A percentile compares a stretch with the other conserved stretches of the same genome.
These are phyloP conservation scores for Anableps anableps DNA, from an alignment of 2,797 vertebrate species.

Conservation along the genomic window DNA sequence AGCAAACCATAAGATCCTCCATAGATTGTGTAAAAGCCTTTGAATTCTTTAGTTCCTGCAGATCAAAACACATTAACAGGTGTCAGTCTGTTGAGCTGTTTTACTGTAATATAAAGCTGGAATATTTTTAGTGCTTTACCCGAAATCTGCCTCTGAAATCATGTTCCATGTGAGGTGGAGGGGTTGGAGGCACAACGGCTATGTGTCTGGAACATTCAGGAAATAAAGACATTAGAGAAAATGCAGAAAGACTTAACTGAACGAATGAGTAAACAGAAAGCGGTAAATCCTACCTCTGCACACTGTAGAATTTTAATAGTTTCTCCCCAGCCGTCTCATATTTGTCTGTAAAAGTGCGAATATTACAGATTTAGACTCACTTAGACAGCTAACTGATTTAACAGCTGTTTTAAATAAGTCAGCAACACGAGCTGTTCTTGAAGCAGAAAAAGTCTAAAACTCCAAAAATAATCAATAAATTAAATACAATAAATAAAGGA, in stretches of 20 bases:
- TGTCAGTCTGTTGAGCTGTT: not conserved
- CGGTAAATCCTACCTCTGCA: constrained; percentile 80
- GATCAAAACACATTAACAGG: constrained; percentile 21
- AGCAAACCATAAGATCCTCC: constrained; percentile 87
- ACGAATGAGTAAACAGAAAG: not conserved
- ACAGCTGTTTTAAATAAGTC: not conserved
- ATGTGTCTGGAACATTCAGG: constrained; percentile 80
- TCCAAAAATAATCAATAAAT: not conserved
- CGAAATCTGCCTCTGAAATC: constrained; percentile 47
- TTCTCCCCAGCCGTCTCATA: constrained; percentile 86
- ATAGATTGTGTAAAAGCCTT: constrained; percentile 89
- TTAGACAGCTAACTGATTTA: not conserved
- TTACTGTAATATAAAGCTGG: not conserved
- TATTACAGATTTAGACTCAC: not conserved
- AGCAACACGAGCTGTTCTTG: not conserved
- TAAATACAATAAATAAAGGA: not conserved
- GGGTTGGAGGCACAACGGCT: constrained; percentile 90
- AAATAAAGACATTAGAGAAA: not conserved
- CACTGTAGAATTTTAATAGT: constrained; percentile 85
- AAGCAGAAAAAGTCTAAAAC: not conserved
- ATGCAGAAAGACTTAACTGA: not conserved
- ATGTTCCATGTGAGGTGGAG: constrained; percentile 83
- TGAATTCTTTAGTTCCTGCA: constrained; percentile 80
- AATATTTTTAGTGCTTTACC: constrained; percentile 70
- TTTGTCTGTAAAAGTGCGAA: constrained; percentile 76